Evolutionary conservation across 1,140 invertebrate genomes (phyloP).

Genomic region (Drosophila bocqueti): DNA sequence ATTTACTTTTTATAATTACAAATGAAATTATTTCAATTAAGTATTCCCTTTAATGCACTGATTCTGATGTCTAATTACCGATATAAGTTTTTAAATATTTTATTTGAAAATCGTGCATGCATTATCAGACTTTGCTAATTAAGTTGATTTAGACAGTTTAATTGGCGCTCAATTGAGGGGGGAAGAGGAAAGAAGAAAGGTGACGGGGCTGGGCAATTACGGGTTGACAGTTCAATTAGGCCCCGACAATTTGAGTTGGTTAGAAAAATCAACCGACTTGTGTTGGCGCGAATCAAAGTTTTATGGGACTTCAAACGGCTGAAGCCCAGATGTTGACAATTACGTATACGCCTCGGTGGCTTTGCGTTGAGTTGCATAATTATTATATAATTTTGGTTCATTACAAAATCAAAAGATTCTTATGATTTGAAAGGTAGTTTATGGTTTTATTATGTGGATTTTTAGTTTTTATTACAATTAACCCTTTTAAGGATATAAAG

Average conservation of each 20-base stretch:
- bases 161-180: constrained; percentile 42
- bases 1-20: constrained; percentile 24
- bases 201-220: constrained; percentile 32
- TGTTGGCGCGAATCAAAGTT: constrained; percentile 28
- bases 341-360: constrained; percentile 22
- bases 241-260: constrained; percentile 10
- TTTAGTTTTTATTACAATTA: neutral
- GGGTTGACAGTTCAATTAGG: constrained; percentile 54
- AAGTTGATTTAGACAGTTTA: constrained; percentile 54
- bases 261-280: constrained; percentile 20
- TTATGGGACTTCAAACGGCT: neutral
- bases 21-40: constrained; percentile 6
- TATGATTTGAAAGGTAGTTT: no score
- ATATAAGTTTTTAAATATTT: constrained; percentile 38
- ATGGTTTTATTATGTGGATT: no score
- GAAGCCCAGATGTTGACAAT: constrained; percentile 3
- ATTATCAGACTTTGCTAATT: constrained; percentile 32
- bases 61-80: constrained; percentile 18
- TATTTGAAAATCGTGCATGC: constrained; percentile 25
- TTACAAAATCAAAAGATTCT: no score
- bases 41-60: constrained; percentile 2
- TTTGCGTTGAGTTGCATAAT: constrained; percentile 1
- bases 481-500: no score
- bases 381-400: constrained; percentile 12
- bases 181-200: neutral